phyloP scores from a whole-genome alignment of 2,888 invertebrate species.

The Gastracanthus pulcherrimus region DNA sequence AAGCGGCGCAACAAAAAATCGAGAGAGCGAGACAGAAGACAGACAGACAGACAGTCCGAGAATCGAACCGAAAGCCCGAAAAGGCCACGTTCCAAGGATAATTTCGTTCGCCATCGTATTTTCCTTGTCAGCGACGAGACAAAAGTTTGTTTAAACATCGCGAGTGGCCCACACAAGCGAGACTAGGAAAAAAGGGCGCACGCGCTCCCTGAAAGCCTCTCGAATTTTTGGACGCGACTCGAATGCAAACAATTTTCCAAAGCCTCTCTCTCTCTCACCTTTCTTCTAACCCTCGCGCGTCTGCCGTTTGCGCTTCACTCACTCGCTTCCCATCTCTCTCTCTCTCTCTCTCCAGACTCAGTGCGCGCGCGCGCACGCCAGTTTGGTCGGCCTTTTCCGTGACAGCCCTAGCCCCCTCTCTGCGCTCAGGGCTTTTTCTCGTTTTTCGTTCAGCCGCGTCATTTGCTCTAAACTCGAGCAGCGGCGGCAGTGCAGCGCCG shows the following conservation, averaged over 20 bases:
- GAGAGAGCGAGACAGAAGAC: background rate
- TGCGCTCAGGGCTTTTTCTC: background rate
- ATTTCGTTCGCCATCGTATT: slow-evolving; percentile 35
- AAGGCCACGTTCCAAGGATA: slow-evolving; percentile 13
- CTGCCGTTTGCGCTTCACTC: slow-evolving; percentile 35
- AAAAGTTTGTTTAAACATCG: slow-evolving; percentile 50
- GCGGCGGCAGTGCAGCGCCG: background rate
- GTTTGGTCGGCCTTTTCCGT: too few species aligned
- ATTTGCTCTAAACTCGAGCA: slow-evolving; percentile 37
- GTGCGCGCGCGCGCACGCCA: background rate
- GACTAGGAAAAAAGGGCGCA: background rate
- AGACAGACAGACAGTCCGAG: background rate
- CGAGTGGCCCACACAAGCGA: background rate
- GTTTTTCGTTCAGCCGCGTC: slow-evolving; percentile 1
- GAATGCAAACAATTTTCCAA: slow-evolving; percentile 49
- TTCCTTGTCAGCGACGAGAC: slow-evolving; percentile 29
- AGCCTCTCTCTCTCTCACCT: background rate
- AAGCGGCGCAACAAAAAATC: background rate
- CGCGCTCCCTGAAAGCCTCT: slow-evolving; percentile 28
- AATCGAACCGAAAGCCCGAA: background rate
- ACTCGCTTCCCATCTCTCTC: too few species aligned
- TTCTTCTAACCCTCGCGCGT: background rate
- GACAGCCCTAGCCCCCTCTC: too few species aligned
- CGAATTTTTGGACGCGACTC: slow-evolving; percentile 39
- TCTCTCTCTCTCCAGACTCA: background rate